Conservation (phyloP, 2,888 invertebrate species). For the Hermaeophaga mercurialis region DNA sequence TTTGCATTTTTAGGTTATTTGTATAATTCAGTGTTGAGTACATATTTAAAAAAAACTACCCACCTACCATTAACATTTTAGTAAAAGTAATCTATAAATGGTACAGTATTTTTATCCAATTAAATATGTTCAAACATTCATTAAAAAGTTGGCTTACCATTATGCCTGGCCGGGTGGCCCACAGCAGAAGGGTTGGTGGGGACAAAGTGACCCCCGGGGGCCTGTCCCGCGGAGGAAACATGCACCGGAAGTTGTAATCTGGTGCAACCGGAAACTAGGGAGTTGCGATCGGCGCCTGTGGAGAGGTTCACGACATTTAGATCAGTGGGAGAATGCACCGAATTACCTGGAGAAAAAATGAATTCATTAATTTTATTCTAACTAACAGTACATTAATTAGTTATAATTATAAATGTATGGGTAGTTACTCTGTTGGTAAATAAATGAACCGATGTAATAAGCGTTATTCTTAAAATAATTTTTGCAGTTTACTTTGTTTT, state of each 20-base stretch:
- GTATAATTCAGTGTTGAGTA: too few species aligned
- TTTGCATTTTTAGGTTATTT: too few species aligned
- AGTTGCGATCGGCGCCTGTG: conserved; percentile 38
- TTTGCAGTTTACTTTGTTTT: too few species aligned
- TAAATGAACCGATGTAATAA: too few species aligned
- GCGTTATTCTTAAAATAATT: too few species aligned
- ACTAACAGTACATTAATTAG: neutral
- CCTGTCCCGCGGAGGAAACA: conserved; percentile 37
- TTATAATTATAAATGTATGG: neutral
- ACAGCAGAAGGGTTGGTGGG: conserved; percentile 31
- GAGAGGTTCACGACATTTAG: conserved; percentile 38
- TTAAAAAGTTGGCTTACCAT: too few species aligned
- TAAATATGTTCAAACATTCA: too few species aligned
- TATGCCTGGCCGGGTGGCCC: conserved; percentile 35
- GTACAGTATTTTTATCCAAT: too few species aligned
- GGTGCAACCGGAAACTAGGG: conserved; percentile 49
- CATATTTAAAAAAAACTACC: too few species aligned
- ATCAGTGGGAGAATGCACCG: conserved; percentile 9
- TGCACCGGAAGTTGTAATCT: conserved; percentile 53
- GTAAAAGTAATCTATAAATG: too few species aligned
- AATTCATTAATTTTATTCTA: conserved; percentile 13
- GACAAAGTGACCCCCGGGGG: conserved; percentile 21
- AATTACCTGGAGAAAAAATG: conserved; percentile 12
- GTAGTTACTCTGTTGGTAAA: too few species aligned
- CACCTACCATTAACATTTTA: too few species aligned